Evolutionary conservation across 2,797 vertebrate genomes (phyloP).

Genomic region (Falco peregrinus): DNA sequence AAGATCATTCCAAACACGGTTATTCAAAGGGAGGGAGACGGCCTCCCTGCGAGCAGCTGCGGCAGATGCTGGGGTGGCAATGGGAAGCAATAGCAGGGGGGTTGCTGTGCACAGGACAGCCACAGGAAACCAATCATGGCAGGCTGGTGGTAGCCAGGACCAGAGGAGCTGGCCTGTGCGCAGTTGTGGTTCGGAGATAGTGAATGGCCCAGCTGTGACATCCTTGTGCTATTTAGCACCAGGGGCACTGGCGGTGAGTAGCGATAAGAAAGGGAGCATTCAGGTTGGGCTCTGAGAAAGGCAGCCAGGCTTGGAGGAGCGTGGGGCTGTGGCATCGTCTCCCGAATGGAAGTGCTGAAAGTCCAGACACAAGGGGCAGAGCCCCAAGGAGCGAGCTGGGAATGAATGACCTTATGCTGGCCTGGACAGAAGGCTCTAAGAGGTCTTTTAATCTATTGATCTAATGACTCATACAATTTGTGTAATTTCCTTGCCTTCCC

Average conservation of each 20-base stretch:
- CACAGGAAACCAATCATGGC: fast-evolving
- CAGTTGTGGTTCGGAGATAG: not conserved
- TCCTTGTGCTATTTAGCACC: not conserved
- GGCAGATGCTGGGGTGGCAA: not conserved
- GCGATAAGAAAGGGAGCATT: not conserved
- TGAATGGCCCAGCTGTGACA: not conserved
- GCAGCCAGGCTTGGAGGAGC: not conserved
- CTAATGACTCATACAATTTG: constrained; percentile 31
- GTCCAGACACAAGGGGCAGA: not conserved
- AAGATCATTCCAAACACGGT: not conserved
- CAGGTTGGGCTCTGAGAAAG: not conserved
- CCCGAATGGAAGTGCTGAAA: not conserved
- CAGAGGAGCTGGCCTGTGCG: not conserved
- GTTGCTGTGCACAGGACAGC: not conserved
- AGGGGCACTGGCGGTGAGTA: not conserved
- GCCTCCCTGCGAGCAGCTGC: not conserved
- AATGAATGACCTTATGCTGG: not conserved
- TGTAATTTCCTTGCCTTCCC: constrained; percentile 12
- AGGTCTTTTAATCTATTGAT: constrained; percentile 18
- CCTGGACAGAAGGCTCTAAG: constrained; percentile 5
- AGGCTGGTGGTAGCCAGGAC: not conserved
- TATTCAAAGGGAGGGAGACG: not conserved
- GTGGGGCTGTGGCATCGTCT: not conserved
- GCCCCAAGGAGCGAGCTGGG: not conserved
- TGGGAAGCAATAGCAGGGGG: not conserved